Conservation (phyloP, 2,113 vertebrate genomes). For the Macaca mulatta region DNA sequence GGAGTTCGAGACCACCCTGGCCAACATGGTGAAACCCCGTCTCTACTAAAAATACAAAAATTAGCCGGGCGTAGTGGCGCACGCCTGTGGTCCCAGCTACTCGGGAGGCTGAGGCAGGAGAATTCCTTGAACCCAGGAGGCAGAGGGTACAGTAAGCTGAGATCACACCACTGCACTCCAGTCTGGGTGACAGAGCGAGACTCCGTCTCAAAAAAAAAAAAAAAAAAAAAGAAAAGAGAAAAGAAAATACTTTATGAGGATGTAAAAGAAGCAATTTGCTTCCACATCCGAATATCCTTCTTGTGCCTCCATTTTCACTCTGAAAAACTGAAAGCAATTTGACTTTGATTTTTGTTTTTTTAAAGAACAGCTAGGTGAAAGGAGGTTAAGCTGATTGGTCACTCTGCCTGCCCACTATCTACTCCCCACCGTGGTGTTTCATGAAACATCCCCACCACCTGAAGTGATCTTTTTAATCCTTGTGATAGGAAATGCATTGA, state of each 20-base stretch:
- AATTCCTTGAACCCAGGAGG: too few species aligned
- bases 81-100: too few species aligned
- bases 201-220: too few species aligned
- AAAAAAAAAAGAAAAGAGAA: too few species aligned
- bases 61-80: too few species aligned
- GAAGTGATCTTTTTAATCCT: slow-evolving; percentile 5
- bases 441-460: background rate
- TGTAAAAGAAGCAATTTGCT: background rate
- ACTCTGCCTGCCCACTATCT: background rate
- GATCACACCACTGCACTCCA: too few species aligned
- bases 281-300: background rate
- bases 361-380: background rate
- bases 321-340: slow-evolving; percentile 30
- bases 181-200: too few species aligned
- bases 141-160: too few species aligned
- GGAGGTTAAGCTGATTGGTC: background rate
- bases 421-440: background rate
- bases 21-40: too few species aligned
- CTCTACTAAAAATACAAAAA: too few species aligned
- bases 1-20: too few species aligned
- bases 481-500: slow-evolving; percentile 12
- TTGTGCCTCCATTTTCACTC: slow-evolving; percentile 17
- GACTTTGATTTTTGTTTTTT: background rate
- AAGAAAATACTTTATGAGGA: background rate
- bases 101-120: too few species aligned